Conservation (phyloP, 2,113 vertebrate genomes). For the Hemicordylus capensis region DNA sequence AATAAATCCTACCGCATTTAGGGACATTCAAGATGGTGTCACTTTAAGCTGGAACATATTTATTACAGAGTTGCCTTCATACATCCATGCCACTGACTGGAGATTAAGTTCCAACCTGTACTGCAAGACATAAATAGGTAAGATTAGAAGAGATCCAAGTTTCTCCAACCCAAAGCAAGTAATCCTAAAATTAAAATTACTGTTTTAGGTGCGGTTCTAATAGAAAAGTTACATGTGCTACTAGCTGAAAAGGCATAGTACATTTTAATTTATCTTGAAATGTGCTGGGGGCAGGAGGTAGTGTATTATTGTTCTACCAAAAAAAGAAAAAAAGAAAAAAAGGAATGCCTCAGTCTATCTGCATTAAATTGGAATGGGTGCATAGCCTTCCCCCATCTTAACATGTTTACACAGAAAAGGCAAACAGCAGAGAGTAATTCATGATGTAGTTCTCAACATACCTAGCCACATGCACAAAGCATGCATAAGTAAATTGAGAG, state of each 20-base stretch:
- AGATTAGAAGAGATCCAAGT: rapidly evolving
- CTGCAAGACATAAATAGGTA: slow-evolving; percentile 19
- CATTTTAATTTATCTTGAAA: too few species aligned
- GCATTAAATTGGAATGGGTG: neutral
- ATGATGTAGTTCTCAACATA: neutral
- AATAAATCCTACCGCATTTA: slow-evolving; percentile 60
- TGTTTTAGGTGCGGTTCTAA: rapidly evolving
- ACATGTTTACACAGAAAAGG: neutral
- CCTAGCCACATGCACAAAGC: neutral
- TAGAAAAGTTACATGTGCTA: neutral
- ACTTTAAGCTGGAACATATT: slow-evolving; percentile 28
- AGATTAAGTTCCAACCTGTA: slow-evolving; percentile 37
- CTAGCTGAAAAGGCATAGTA: neutral
- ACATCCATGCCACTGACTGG: neutral
- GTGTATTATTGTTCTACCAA: too few species aligned
- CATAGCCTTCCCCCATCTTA: too few species aligned
- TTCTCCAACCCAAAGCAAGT: rapidly evolving
- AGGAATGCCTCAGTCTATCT: neutral
- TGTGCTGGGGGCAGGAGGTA: too few species aligned
- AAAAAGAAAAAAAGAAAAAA: too few species aligned
- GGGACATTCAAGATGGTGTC: neutral
- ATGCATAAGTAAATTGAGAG: neutral
- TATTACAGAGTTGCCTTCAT: neutral
- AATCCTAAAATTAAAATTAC: neutral
- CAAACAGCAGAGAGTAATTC: neutral